phyloP scores from a whole-genome alignment of 2,797 vertebrate species.

The Margarornis squamiger region DNA sequence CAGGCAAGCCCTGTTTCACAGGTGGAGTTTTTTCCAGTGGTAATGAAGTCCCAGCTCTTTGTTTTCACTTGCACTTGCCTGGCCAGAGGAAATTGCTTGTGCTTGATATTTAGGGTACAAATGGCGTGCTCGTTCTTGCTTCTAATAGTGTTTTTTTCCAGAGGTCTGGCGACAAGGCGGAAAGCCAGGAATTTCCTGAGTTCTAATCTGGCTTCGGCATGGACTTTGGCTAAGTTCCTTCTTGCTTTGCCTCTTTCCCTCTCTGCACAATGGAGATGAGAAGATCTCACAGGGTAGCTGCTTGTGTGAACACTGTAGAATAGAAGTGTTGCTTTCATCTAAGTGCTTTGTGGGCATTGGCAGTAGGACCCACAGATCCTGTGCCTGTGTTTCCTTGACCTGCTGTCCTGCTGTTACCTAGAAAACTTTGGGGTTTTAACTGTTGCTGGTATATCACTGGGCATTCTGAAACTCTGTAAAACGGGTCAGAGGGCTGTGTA shows the following conservation, averaged over 20 bases:
- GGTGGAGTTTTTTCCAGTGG: neutral
- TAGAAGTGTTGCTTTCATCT: neutral
- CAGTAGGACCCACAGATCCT: neutral
- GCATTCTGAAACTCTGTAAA: neutral
- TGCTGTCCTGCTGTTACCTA: neutral
- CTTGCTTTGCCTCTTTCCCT: constrained; percentile 12
- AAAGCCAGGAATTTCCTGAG: constrained; percentile 57
- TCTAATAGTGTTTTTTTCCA: neutral
- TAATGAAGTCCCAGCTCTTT: neutral
- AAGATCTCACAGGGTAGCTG: neutral
- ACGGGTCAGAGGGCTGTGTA: neutral
- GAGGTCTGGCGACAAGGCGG: neutral
- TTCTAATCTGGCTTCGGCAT: constrained; percentile 47
- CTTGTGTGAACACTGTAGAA: neutral
- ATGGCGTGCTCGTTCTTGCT: neutral
- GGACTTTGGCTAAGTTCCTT: neutral
- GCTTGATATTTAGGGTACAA: constrained; percentile 5
- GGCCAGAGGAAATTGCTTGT: constrained; percentile 20
- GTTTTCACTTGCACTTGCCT: constrained; percentile 22
- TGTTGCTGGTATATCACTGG: neutral
- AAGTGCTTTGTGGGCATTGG: neutral
- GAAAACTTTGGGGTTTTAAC: neutral
- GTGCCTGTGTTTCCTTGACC: neutral
- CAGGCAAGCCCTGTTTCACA: neutral
- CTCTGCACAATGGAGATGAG: neutral